Evolutionary conservation across 37 sponge, comb jelly and placozoan species (phyloP).

Genomic region (Eunapius fragilis): DNA sequence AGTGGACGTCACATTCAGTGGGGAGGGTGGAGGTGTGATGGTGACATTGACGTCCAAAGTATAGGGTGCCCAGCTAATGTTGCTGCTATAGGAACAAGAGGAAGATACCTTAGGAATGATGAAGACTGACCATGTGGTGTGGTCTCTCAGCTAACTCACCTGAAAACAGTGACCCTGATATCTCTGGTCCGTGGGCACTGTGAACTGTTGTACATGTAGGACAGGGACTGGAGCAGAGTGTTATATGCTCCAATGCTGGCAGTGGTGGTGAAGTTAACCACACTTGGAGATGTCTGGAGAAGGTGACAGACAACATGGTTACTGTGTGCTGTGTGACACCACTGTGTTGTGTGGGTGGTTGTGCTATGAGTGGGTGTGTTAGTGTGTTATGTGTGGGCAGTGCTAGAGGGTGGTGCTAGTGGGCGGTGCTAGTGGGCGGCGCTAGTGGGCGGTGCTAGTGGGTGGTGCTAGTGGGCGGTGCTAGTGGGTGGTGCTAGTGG

Average conservation of each 20-base stretch:
- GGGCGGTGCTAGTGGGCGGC: too few species aligned
- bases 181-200: background rate
- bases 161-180: background rate
- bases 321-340: too few species aligned
- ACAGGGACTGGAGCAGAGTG: background rate
- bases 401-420: too few species aligned
- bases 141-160: background rate
- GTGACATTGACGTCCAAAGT: background rate
- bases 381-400: too few species aligned
- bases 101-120: background rate
- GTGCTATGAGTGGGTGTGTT: too few species aligned
- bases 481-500: too few species aligned
- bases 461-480: too few species aligned
- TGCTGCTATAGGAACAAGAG: background rate
- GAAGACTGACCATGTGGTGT: background rate
- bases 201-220: slow-evolving; percentile 6
- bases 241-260: slow-evolving; percentile 2
- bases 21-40: background rate
- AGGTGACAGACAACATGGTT: background rate
- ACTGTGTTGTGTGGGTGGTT: too few species aligned
- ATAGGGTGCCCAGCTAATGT: background rate
- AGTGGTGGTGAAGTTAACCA: background rate
- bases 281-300: background rate
- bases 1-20: background rate
- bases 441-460: too few species aligned